Percentiles rank a stretch among this genome's conserved stretches.
These are phyloP conservation scores for Poeciliopsis paucimaculata DNA, from an alignment of 2,797 vertebrate genomes.

Conservation along the genomic window DNA sequence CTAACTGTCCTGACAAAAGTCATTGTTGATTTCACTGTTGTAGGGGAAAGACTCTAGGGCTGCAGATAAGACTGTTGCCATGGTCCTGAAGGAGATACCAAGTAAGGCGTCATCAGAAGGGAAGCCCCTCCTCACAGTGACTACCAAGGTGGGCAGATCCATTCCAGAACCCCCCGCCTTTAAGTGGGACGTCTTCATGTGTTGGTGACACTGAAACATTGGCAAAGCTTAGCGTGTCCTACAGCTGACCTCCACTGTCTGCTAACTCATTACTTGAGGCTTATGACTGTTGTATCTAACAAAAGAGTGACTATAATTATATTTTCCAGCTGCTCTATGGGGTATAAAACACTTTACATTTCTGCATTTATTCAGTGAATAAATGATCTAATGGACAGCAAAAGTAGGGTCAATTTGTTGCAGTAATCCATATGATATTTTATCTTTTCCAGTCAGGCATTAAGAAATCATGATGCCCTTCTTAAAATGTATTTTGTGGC, in stretches of 20 bases:
- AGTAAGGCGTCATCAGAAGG: slow-evolving; percentile 99
- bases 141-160: slow-evolving; percentile 99
- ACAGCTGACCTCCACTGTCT: slow-evolving; percentile 66
- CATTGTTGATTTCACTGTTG: slow-evolving; percentile 99
- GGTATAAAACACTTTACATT: slow-evolving; percentile 66
- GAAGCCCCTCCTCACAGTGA: slow-evolving; percentile 99
- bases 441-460: slow-evolving; percentile 52
- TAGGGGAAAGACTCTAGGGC: slow-evolving; percentile 99
- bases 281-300: slow-evolving; percentile 47
- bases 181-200: slow-evolving; percentile 80
- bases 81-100: slow-evolving; percentile 99
- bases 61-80: slow-evolving; percentile 99
- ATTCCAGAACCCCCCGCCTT: slow-evolving; percentile 70
- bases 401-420: slow-evolving; percentile 36
- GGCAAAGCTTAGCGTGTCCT: slow-evolving; percentile 71
- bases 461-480: slow-evolving; percentile 27
- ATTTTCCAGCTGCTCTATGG: slow-evolving; percentile 78
- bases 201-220: slow-evolving; percentile 63
- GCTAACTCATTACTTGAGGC: slow-evolving; percentile 59
- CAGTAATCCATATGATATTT: slow-evolving; percentile 26
- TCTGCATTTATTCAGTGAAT: slow-evolving; percentile 20
- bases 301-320: slow-evolving; percentile 44
- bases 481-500: slow-evolving; percentile 22
- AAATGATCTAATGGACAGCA: slow-evolving; percentile 17
- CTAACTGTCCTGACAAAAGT: slow-evolving; percentile 91